Conservation (phyloP, 2,113 vertebrate species). For the cattle (Bos taurus) region ARS-UCD2.0 NC_037329.1:113674001-113674500, state of each 20-base stretch:
- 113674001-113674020: not conserved
- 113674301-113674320: not conserved
- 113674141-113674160: not conserved
- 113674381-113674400: accelerated
- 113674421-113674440: not conserved
- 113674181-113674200: not conserved
- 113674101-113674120: not conserved
- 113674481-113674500: not conserved
- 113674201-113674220: not conserved
- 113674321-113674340: not conserved
- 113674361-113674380: not conserved
- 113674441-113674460: not conserved
- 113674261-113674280: not conserved
- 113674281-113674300: too few relatives aligned
- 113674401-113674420: not conserved
- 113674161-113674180: not conserved
- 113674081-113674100: not conserved
- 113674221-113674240: not conserved
- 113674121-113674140: not conserved
- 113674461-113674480: not conserved
- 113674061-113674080: not conserved
- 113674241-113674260: not conserved
- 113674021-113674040: not conserved
- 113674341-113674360: not conserved
- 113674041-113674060: not conserved